Percentiles rank a stretch among this genome's conserved stretches.
These are phyloP conservation scores for Micromesistius poutassou DNA, from an alignment of 2,797 vertebrate species.

Conservation along the genomic window DNA sequence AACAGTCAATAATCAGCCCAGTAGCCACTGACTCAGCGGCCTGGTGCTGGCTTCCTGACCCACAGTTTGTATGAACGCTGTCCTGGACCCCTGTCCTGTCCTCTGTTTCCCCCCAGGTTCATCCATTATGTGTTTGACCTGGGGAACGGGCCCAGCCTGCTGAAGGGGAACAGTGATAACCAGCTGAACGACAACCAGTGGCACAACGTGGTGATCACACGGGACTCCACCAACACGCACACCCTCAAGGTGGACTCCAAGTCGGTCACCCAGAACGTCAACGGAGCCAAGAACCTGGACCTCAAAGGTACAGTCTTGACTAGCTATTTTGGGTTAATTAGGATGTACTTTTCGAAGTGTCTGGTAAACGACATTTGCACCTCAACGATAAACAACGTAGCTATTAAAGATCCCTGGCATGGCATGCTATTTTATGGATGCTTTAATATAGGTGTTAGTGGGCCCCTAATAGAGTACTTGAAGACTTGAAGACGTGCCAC, in stretches of 20 bases:
- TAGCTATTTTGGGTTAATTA: not conserved
- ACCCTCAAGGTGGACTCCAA: constrained; percentile 92
- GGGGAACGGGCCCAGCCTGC: constrained; percentile 92
- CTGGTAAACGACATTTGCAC: too few species aligned
- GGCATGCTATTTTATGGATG: too few species aligned
- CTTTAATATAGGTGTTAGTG: too few species aligned
- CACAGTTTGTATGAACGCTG: not conserved
- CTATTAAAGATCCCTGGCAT: too few species aligned
- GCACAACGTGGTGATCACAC: constrained; percentile 94
- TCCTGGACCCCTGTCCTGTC: not conserved
- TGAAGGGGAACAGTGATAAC: constrained; percentile 94
- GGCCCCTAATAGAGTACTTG: too few species aligned
- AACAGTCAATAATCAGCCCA: not conserved
- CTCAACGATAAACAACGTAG: too few species aligned
- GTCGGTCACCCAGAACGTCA: constrained; percentile 95
- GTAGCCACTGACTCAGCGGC: too few species aligned
- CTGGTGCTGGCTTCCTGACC: too few species aligned
- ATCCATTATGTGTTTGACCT: constrained; percentile 97
- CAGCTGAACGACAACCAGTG: constrained; percentile 94
- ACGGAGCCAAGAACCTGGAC: constrained; percentile 97
- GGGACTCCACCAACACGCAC: constrained; percentile 91
- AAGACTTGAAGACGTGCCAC: too few species aligned
- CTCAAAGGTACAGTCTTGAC: constrained; percentile 80
- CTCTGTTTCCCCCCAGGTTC: constrained; percentile 72
- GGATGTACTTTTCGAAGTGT: not conserved